These are phyloP conservation scores for Rhabdornis inornatus DNA, from an alignment of 2,113 vertebrate species.

Conservation along the genomic window DNA sequence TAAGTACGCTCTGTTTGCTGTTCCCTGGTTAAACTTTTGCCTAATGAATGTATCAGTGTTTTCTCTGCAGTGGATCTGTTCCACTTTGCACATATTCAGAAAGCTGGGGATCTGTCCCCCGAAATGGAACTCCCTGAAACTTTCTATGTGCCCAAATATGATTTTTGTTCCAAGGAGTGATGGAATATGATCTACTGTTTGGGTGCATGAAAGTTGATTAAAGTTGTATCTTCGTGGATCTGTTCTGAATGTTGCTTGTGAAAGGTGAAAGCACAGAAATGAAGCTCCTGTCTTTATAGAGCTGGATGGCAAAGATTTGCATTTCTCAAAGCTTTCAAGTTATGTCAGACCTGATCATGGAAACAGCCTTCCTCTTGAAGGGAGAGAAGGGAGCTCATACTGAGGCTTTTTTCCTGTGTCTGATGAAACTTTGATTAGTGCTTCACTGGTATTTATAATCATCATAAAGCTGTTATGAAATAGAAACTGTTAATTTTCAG, in stretches of 20 bases:
- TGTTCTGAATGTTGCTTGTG: not conserved
- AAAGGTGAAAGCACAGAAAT: not conserved
- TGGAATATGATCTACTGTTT: not conserved
- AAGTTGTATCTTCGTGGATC: not conserved
- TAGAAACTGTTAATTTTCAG: conserved; percentile 5
- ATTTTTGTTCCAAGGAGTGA: not conserved
- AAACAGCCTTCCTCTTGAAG: not conserved
- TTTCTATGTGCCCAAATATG: not conserved
- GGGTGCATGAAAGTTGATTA: not conserved
- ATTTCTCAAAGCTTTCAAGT: not conserved
- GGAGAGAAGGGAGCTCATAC: not conserved
- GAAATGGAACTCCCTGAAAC: not conserved
- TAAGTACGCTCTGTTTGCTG: not conserved
- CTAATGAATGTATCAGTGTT: not conserved
- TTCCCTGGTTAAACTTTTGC: not conserved
- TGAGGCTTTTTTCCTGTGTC: not conserved
- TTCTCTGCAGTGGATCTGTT: not conserved
- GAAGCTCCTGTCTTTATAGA: not conserved
- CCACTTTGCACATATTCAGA: not conserved
- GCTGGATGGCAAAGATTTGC: not conserved
- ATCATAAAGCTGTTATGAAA: not conserved
- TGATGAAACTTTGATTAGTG: conserved; percentile 13
- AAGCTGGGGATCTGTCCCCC: not conserved
- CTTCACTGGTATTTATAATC: not conserved
- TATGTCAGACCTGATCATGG: not conserved